Base-by-base conservation (phyloP, 2,113 vertebrate species). In the Ailuropoda melanoleuca region DNA sequence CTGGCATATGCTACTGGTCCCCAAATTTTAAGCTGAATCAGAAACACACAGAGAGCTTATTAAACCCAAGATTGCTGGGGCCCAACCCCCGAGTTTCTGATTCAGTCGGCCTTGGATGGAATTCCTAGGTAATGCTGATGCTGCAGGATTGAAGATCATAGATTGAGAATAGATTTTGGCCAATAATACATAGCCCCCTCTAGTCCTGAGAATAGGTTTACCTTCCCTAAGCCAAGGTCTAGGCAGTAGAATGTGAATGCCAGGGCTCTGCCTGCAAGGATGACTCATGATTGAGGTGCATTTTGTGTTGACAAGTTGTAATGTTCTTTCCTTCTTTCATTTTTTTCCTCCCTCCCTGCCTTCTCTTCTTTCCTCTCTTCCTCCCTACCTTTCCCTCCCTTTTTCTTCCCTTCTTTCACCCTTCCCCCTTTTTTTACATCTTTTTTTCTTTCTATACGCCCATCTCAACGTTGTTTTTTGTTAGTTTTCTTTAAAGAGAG, bases 321-420 rank as follows among this genome's bases (percentile, higher is more conserved):
- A 8, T n/a, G 31, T 4, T 43, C 62, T 60, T 6, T 14, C 13
- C 13, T 29, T 19, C 21, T 23, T 29, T 15, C 10, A 8, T 86
- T 31, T 13, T 5, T 68, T 23, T 2, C 9, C 10, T 88, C 3
- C 0, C 2, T 66, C 21, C 17, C 10, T n/a, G 12, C 11, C 13
- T 10, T 29, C 18, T 26, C 48, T 50, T 12, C 55, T 0, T 74
- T 43, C 19, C 1, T 50, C n/a, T 23, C 11, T 39, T 26, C n/a
- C 18, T 39, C 8, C 12, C 23, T 37, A 0, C 31, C 10, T 8
- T 7, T 29, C 34, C 46, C 23, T 10, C 23, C n/a, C 17, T 13
- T 4, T 31, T 37, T 10, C n/a, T 12, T 53, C 6, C 4, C 6
- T 26, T 46, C 8, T 19, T 43, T 24, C 15, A 37, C 1, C 7